These are phyloP conservation scores for Nothocercus julius DNA, from an alignment of 2,113 vertebrate genomes.

Conservation along the genomic window DNA sequence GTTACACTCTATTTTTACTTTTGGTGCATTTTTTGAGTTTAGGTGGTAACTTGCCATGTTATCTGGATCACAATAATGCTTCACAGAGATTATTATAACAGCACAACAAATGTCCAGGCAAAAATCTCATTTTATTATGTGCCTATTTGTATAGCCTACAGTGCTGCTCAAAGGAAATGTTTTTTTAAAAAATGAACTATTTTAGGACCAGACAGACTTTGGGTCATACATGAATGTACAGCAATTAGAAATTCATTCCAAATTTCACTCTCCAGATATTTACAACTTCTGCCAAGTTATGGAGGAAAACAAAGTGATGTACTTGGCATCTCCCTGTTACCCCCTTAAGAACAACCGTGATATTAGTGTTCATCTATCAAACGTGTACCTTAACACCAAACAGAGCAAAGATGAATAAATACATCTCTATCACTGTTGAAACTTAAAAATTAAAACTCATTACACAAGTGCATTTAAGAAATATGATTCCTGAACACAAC, in stretches of 20 bases:
- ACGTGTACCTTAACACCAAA: background rate
- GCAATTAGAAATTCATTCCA: background rate
- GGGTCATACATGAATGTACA: background rate
- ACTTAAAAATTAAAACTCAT: background rate
- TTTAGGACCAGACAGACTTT: background rate
- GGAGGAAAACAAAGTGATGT: background rate
- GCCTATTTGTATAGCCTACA: background rate
- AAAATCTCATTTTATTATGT: conserved; percentile 33
- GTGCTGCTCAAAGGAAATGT: background rate
- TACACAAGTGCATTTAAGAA: background rate
- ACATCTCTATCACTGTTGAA: background rate
- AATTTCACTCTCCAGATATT: background rate
- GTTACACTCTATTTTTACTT: background rate
- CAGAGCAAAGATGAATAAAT: background rate
- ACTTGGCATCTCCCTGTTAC: background rate
- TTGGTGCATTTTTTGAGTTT: background rate
- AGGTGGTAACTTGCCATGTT: background rate
- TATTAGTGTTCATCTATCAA: background rate
- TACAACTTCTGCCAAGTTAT: background rate
- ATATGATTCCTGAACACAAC: background rate
- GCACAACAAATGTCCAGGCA: background rate
- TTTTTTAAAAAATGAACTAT: background rate
- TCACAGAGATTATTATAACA: background rate
- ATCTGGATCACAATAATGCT: background rate
- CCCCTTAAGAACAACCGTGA: background rate